Evolutionary conservation across 2,797 vertebrate genomes (phyloP).

Genomic region (Melanotaenia boesemani): DNA sequence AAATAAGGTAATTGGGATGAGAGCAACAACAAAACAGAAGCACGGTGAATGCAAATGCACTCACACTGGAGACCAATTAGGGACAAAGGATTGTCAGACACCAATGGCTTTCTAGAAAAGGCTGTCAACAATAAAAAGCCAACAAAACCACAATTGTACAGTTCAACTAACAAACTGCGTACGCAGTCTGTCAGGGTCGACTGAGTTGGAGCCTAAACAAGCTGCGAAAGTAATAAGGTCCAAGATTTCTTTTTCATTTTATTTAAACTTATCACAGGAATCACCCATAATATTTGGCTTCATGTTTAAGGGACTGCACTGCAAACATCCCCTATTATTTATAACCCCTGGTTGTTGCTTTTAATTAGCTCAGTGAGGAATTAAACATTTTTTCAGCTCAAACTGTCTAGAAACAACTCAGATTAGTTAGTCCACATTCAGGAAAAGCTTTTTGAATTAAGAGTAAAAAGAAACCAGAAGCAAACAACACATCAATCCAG

Average conservation of each 20-base stretch:
- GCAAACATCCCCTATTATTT: too few relatives aligned
- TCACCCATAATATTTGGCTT: background rate
- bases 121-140: constrained; percentile 21
- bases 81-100: constrained; percentile 31
- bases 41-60: constrained; percentile 32
- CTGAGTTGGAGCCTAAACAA: background rate
- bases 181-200: background rate
- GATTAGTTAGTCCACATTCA: background rate
- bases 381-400: background rate
- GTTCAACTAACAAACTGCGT: background rate
- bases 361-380: background rate
- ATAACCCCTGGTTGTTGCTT: too few relatives aligned
- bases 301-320: background rate
- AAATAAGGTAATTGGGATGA: constrained; percentile 49
- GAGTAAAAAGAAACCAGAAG: too few relatives aligned
- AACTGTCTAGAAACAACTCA: background rate
- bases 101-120: background rate
- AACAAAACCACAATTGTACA: constrained; percentile 8
- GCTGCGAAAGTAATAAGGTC: background rate
- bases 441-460: background rate
- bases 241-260: too few relatives aligned
- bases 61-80: constrained; percentile 59
- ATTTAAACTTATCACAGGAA: background rate
- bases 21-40: constrained; percentile 41
- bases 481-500: too few relatives aligned